phyloP scores from a whole-genome alignment of 2,888 invertebrate genomes.

The Ichneumoninae sp. region DNA sequence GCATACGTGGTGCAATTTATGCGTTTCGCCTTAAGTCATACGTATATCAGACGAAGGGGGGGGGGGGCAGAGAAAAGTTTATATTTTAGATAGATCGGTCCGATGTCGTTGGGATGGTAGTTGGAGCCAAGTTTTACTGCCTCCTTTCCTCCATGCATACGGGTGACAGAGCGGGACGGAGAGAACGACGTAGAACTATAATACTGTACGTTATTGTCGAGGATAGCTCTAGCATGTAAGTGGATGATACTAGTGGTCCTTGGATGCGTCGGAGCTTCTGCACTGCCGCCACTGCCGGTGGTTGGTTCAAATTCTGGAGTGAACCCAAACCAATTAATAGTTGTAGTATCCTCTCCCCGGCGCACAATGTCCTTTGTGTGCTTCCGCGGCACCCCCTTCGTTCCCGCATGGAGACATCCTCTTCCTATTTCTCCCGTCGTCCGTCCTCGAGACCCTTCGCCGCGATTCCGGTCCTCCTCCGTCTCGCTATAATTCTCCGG shows the following conservation, averaged over 20 bases:
- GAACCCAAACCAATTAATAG: constrained; percentile 73
- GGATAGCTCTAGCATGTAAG: constrained; percentile 53
- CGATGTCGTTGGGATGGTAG: constrained; percentile 28
- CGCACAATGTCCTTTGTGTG: constrained; percentile 37
- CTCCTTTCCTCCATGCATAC: background rate
- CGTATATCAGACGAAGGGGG: background rate
- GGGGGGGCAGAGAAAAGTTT: constrained; percentile 2
- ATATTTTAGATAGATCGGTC: constrained; percentile 21
- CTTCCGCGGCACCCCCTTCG: constrained; percentile 14
- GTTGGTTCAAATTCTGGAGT: constrained; percentile 65
- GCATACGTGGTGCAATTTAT: constrained; percentile 43
- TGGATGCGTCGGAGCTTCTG: constrained; percentile 40
- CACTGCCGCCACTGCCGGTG: constrained; percentile 25
- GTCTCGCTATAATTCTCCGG: constrained; percentile 56
- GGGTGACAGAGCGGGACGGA: constrained; percentile 8
- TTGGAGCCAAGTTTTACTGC: constrained; percentile 52
- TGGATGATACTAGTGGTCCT: constrained; percentile 57
- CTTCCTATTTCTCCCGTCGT: constrained; percentile 6
- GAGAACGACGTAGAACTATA: constrained; percentile 45
- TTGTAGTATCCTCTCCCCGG: constrained; percentile 64
- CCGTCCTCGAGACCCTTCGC: constrained; percentile 48
- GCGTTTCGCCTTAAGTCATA: constrained; percentile 33
- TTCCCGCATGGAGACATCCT: background rate
- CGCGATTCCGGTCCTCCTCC: constrained; percentile 44
- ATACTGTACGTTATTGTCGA: constrained; percentile 53